These are phyloP conservation scores for Agonopterix subpropinquella DNA, from an alignment of 2,888 invertebrate species.

Conservation along the genomic window DNA sequence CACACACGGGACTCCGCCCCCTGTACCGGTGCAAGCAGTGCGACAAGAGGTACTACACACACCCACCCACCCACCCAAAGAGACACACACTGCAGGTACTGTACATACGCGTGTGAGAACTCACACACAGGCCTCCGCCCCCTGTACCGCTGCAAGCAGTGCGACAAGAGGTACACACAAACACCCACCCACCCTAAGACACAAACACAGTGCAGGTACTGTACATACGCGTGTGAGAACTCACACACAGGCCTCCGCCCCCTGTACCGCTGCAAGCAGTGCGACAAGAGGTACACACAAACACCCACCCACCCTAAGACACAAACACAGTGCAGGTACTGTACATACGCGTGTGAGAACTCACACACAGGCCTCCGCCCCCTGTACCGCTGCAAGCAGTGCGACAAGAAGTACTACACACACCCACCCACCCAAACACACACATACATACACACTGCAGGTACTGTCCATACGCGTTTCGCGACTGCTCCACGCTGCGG, in stretches of 20 bases:
- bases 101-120: conserved; percentile 49
- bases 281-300: conserved; percentile 27
- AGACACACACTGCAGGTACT: conserved; percentile 40
- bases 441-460: conserved; percentile 23
- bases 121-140: conserved; percentile 36
- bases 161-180: conserved; percentile 26
- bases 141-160: conserved; percentile 34
- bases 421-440: neutral
- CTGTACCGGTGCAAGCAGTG: conserved; percentile 38
- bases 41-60: conserved; percentile 29
- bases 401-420: conserved; percentile 27
- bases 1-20: conserved; percentile 35
- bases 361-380: conserved; percentile 36
- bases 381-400: conserved; percentile 34
- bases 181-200: neutral
- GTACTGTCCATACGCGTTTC: conserved; percentile 51
- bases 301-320: neutral
- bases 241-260: conserved; percentile 10
- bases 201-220: neutral
- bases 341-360: conserved; percentile 49
- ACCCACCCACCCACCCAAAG: too few species aligned
- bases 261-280: conserved; percentile 34
- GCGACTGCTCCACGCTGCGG: conserved; percentile 48
- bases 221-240: neutral
- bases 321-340: conserved; percentile 33